Evolutionary conservation across 1,140 invertebrate genomes (phyloP).

Genomic region (Mactra quadrangularis): DNA sequence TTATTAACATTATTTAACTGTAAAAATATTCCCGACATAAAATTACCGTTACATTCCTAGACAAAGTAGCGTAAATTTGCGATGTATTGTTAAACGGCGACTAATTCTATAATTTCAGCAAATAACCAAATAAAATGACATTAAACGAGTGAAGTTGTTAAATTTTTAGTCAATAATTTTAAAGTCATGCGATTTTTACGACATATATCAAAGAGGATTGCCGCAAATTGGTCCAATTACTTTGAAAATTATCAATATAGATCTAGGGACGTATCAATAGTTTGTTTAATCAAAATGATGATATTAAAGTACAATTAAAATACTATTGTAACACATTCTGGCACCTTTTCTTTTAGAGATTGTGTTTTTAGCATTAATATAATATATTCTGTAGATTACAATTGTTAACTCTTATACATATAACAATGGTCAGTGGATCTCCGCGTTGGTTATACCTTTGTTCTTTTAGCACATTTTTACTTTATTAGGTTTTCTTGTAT

Average conservation of each 20-base stretch:
- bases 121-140: neutral
- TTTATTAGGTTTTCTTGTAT: neutral
- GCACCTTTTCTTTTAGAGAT: neutral
- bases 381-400: neutral
- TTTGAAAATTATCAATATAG: neutral
- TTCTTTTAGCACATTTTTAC: neutral
- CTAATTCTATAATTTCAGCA: slow-evolving; percentile 9
- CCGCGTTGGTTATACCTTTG: neutral
- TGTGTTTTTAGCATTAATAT: neutral
- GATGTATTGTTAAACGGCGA: slow-evolving; percentile 9
- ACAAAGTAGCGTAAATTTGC: slow-evolving; percentile 11
- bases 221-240: slow-evolving; percentile 6
- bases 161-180: slow-evolving; percentile 1
- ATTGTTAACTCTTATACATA: neutral
- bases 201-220: slow-evolving; percentile 20
- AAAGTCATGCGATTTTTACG: slow-evolving; percentile 12
- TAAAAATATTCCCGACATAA: too few species aligned
- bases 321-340: neutral
- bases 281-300: neutral
- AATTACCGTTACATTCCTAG: neutral
- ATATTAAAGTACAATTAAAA: slow-evolving; percentile 31
- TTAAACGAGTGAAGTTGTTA: neutral
- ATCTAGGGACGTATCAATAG: slow-evolving; percentile 17
- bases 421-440: slow-evolving; percentile 16
- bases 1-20: too few species aligned